phyloP scores from a whole-genome alignment of 2,797 vertebrate species.

The Chelonia mydas region DNA sequence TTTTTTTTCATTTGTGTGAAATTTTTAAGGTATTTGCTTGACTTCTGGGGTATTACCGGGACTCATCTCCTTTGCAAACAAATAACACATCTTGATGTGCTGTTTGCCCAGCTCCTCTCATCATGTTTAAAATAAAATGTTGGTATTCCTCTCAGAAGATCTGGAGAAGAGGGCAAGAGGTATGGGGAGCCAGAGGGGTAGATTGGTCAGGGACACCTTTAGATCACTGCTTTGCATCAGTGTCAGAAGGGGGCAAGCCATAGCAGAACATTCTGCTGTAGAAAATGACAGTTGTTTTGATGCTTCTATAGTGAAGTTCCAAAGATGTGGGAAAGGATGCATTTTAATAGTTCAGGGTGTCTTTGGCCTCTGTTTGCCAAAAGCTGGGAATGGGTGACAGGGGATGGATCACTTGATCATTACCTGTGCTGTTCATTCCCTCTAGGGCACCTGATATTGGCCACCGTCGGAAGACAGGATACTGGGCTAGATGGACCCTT shows the following conservation, averaged over 20 bases:
- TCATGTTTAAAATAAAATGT: background rate
- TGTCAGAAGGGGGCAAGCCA: rapidly evolving
- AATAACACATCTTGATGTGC: background rate
- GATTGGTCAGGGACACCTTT: background rate
- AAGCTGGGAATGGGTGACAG: no score
- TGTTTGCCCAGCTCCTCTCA: background rate
- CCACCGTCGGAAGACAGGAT: no score
- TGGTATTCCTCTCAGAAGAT: background rate
- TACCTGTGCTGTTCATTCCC: no score
- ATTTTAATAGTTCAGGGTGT: conserved; percentile 15
- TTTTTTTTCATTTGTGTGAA: conserved; percentile 14
- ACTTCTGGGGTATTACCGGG: background rate
- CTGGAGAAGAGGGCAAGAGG: background rate
- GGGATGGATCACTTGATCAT: no score
- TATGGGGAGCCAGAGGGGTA: background rate
- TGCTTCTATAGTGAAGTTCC: background rate
- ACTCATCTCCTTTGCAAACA: background rate
- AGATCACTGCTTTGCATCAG: background rate
- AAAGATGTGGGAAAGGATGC: background rate
- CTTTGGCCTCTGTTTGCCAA: background rate
- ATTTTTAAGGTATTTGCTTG: background rate
- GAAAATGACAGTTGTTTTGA: background rate
- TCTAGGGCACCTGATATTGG: no score
- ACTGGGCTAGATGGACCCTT: no score
- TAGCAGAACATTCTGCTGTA: background rate